Evolutionary conservation across 2,113 vertebrate species (phyloP).

Genomic region (Barbus barbus): DNA sequence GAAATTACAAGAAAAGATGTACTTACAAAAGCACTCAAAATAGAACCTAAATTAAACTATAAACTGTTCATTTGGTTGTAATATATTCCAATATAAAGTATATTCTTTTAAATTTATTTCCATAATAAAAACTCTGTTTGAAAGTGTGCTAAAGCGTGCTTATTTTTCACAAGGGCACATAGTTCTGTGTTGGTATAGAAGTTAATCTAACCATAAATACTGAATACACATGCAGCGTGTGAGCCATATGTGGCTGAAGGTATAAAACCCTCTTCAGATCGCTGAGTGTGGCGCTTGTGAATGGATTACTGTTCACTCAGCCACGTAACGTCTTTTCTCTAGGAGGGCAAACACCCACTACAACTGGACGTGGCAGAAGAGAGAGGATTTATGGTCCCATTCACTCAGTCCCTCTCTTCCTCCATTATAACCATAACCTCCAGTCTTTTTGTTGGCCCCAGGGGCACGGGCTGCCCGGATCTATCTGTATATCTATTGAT

Average conservation of each 20-base stretch:
- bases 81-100: not conserved
- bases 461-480: constrained; percentile 46
- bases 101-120: not conserved
- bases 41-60: no score
- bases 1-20: no score
- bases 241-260: constrained; percentile 37
- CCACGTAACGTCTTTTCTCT: constrained; percentile 55
- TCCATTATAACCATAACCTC: constrained; percentile 26
- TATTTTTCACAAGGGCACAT: not conserved
- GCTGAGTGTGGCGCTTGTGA: constrained; percentile 50
- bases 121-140: not conserved
- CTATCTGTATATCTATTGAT: constrained; percentile 44
- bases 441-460: constrained; percentile 34
- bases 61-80: no score
- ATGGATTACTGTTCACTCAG: constrained; percentile 56
- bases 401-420: constrained; percentile 28
- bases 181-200: constrained; percentile 36
- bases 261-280: constrained; percentile 52
- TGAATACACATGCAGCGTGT: constrained; percentile 34
- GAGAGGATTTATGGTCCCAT: constrained; percentile 27
- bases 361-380: constrained; percentile 26
- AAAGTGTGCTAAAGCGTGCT: not conserved
- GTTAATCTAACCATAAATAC: constrained; percentile 49
- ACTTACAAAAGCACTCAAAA: no score
- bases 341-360: constrained; percentile 48